Conservation (phyloP, 1,140 invertebrate species). For the Orius insidiosus region DNA sequence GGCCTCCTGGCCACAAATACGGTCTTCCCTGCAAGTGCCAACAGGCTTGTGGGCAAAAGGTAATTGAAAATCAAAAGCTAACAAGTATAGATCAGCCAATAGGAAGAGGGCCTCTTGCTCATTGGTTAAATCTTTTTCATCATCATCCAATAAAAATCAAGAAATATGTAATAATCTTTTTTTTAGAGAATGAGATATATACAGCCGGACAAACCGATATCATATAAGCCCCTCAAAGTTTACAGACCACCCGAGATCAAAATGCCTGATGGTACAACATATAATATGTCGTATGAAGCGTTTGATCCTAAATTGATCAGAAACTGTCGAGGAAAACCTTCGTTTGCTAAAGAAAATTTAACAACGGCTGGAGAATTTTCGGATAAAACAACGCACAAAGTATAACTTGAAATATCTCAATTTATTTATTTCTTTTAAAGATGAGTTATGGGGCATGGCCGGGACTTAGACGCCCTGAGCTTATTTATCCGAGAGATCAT, state of each 20-base stretch:
- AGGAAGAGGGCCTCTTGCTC: background rate
- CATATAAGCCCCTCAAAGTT: constrained; percentile 13
- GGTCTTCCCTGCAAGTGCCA: constrained; percentile 16
- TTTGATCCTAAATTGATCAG: constrained; percentile 16
- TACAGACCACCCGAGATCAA: constrained; percentile 15
- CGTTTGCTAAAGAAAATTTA: constrained; percentile 15
- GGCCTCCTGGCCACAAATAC: constrained; percentile 14
- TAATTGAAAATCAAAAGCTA: background rate
- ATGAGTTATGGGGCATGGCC: constrained; percentile 20
- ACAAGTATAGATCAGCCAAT: background rate
- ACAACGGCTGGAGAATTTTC: constrained; percentile 16
- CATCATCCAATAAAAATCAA: background rate
- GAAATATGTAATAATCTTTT: background rate
- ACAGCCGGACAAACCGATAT: constrained; percentile 13
- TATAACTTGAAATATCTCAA: background rate
- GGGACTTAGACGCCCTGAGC: constrained; percentile 8
- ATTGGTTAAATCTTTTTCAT: background rate
- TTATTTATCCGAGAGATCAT: constrained; percentile 17
- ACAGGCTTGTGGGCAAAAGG: constrained; percentile 12
- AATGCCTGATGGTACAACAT: constrained; percentile 17
- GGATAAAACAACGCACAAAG: constrained; percentile 16
- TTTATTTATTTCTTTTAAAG: constrained; percentile 5
- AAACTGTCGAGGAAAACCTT: constrained; percentile 14
- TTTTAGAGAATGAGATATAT: constrained; percentile 16
- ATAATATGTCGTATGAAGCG: constrained; percentile 18